Base-by-base conservation (phyloP, 2,888 invertebrate genomes). In the Myathropa florea region DNA sequence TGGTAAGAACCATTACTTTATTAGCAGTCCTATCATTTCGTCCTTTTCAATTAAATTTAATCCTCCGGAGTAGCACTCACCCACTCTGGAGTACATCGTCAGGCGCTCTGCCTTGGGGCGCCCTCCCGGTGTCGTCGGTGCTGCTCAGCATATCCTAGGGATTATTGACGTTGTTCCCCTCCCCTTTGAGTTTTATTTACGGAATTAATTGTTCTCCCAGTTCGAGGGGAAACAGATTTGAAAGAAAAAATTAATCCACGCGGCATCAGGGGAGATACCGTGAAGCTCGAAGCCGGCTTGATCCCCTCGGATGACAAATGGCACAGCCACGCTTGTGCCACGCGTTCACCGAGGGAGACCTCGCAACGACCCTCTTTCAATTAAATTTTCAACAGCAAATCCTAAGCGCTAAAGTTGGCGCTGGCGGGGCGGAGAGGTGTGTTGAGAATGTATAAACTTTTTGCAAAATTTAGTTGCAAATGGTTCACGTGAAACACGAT, bases 31-130 rank as follows among this genome's bases (percentile, higher is more conserved):
- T 53, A 70, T 79, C 26, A 36, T 75, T 70, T 30, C 30, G 46
- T 72, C 26, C 55, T 72, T 80, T 85, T 70, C 70, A 82, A 85
- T 85, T 81, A 81, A 81, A 81, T 59, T 78, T 53, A 33, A 60
- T 67, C 59, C 53, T 4, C 30, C 53, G 12, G 55, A 67, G 71
- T 61, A 63, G 26, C 46, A 46, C 46, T 46, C 46, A 18, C 6
- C n/a, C 18, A n/a, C 18, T 33, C 33, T 10, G n/a, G n/a, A n/a
- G n/a, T n/a, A n/a, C n/a, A n/a, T n/a, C n/a, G n/a, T n/a, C n/a
- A n/a, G n/a, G n/a, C n/a, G n/a, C n/a, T n/a, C n/a, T n/a, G n/a
- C n/a, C n/a, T n/a, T n/a, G n/a, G n/a, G n/a, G n/a, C n/a, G n/a
- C 2, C 18, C 46, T 18, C 7, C 46, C 3, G 18, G 46, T 2